Percentiles rank a stretch among this genome's conserved stretches.
Evolutionary conservation across 2,888 invertebrate genomes (phyloP).

Genomic region (Leptarthrus brevirostris): DNA sequence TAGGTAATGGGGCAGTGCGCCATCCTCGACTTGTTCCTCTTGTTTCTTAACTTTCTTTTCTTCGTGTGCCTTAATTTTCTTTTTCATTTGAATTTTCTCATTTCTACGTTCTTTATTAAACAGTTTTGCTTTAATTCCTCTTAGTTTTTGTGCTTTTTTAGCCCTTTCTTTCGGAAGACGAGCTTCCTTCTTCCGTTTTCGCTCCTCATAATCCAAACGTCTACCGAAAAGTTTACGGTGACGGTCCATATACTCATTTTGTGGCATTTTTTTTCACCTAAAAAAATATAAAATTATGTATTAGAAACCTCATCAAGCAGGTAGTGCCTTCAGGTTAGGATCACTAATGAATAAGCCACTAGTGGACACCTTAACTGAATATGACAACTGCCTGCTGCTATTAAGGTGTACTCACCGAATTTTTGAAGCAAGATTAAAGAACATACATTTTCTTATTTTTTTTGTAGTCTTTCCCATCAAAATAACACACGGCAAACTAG

Average conservation of each 20-base stretch:
- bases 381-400: conserved; percentile 28
- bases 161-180: conserved; percentile 93
- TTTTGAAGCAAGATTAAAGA: no score
- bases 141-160: conserved; percentile 88
- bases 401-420: conserved; percentile 28
- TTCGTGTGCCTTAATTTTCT: conserved; percentile 97
- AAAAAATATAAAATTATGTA: conserved; percentile 8
- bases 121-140: conserved; percentile 97
- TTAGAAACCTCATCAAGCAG: not conserved
- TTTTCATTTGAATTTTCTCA: conserved; percentile 99
- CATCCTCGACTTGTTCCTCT: conserved; percentile 85
- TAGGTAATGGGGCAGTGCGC: conserved; percentile 95
- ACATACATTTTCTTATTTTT: no score
- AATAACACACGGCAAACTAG: no score
- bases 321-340: conserved; percentile 16
- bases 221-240: conserved; percentile 96
- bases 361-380: conserved; percentile 41
- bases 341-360: conserved; percentile 20
- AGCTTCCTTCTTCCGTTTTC: conserved; percentile 94
- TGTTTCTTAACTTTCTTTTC: conserved; percentile 91
- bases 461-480: no score
- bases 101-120: conserved; percentile 96
- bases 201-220: conserved; percentile 96
- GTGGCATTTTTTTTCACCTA: conserved; percentile 81
- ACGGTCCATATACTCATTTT: conserved; percentile 99